phyloP scores from a whole-genome alignment of 2,888 invertebrate genomes.

The Torymus tubicola region DNA sequence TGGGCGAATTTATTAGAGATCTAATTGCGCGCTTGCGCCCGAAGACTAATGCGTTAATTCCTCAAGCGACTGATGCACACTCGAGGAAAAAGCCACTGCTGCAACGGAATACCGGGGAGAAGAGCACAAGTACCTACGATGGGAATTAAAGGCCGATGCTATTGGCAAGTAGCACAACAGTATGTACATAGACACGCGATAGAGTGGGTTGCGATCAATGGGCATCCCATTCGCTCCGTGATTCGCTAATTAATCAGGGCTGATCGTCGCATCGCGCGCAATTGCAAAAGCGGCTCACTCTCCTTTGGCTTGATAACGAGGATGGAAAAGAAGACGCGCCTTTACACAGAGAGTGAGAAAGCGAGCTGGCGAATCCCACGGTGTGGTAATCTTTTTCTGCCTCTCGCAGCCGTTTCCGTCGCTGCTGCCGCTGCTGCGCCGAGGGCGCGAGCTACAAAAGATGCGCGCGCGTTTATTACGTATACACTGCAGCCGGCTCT shows the following conservation, averaged over 20 bases:
- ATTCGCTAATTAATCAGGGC: conserved; percentile 16
- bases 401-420: not conserved
- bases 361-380: conserved; percentile 4
- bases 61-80: no score
- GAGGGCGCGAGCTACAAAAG: conserved; percentile 13
- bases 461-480: conserved; percentile 18
- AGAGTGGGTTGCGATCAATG: not conserved
- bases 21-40: no score
- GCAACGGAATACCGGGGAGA: no score
- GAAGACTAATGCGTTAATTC: no score
- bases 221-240: not conserved
- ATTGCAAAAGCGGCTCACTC: no score
- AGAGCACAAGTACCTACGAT: no score
- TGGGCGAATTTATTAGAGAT: no score
- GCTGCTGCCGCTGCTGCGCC: not conserved
- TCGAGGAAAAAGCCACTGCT: no score
- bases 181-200: no score
- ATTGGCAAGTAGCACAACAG: not conserved
- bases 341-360: not conserved
- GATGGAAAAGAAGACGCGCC: not conserved
- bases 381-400: conserved; percentile 25
- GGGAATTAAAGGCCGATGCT: no score
- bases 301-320: not conserved
- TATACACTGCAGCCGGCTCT: conserved; percentile 1
- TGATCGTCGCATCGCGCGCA: not conserved